phyloP scores from a whole-genome alignment of 2,888 invertebrate species.

The Neoscelio sp. region DNA sequence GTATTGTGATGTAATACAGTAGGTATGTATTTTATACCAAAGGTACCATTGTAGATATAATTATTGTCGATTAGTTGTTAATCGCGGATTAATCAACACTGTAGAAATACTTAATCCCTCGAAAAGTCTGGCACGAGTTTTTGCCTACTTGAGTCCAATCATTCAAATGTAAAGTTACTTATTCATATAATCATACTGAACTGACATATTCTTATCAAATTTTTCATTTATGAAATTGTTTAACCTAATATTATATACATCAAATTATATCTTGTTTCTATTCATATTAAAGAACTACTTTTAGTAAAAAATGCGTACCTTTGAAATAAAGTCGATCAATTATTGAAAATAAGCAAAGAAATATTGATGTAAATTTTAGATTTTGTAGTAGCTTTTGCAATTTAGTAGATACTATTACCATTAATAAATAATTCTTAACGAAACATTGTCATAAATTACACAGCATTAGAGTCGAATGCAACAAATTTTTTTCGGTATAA shows the following conservation, averaged over 20 bases:
- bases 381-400: too few relatives aligned
- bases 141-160: constrained; percentile 1
- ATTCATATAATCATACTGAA: constrained; percentile 3
- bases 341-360: too few relatives aligned
- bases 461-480: too few relatives aligned
- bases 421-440: too few relatives aligned
- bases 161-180: constrained; percentile 34
- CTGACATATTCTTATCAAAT: constrained; percentile 10
- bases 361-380: too few relatives aligned
- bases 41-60: constrained; percentile 43
- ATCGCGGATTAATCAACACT: constrained; percentile 30
- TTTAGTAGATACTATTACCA: too few relatives aligned
- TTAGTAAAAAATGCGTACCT: too few relatives aligned
- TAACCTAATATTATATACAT: neutral
- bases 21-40: constrained; percentile 34
- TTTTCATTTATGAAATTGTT: constrained; percentile 17
- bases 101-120: constrained; percentile 15
- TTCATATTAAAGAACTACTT: too few relatives aligned
- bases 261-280: too few relatives aligned
- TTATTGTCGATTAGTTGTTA: constrained; percentile 27
- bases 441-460: too few relatives aligned
- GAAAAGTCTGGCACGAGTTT: constrained; percentile 31
- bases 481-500: constrained; percentile 22
- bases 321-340: too few relatives aligned
- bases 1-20: constrained; percentile 44